Evolutionary conservation across 35 echinoderm and acorn worm genomes (phyloP).

Genomic region (Patiria miniata): DNA sequence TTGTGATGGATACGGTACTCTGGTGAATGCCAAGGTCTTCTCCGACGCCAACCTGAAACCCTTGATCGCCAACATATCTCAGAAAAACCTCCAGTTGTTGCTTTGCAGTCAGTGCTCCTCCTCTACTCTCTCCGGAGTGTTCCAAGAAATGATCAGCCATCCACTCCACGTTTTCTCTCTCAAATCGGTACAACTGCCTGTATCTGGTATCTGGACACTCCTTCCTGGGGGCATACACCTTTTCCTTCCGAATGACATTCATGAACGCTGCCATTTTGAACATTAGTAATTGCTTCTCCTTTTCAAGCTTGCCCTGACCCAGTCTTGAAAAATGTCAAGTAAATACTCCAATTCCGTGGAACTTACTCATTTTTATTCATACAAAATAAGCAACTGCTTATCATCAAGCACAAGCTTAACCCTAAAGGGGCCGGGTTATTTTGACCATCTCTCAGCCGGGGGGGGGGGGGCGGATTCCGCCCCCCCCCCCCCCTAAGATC

Average conservation of each 20-base stretch:
- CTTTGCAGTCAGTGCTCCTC: constrained; percentile 7
- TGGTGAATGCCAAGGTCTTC: constrained; percentile 13
- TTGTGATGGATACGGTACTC: no score
- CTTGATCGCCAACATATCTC: constrained; percentile 4
- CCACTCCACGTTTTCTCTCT: background rate
- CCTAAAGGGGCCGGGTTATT: no score
- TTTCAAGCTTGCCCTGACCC: background rate
- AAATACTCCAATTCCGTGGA: background rate
- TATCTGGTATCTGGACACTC: background rate
- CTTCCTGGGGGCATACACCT: background rate
- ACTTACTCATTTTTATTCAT: no score
- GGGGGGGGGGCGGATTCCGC: no score
- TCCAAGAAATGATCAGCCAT: constrained; percentile 3
- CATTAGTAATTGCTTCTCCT: background rate
- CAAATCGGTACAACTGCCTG: background rate
- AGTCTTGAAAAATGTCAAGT: background rate
- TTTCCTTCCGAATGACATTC: background rate
- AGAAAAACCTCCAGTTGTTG: background rate
- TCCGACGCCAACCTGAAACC: constrained; percentile 21
- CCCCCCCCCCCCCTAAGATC: no score
- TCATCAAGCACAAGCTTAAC: no score
- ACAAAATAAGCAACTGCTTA: background rate
- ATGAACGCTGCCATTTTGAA: no score
- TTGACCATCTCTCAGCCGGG: no score
- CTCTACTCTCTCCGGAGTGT: background rate